phyloP scores from a whole-genome alignment of 1,140 invertebrate species.

The Drosophila elegans region DNA sequence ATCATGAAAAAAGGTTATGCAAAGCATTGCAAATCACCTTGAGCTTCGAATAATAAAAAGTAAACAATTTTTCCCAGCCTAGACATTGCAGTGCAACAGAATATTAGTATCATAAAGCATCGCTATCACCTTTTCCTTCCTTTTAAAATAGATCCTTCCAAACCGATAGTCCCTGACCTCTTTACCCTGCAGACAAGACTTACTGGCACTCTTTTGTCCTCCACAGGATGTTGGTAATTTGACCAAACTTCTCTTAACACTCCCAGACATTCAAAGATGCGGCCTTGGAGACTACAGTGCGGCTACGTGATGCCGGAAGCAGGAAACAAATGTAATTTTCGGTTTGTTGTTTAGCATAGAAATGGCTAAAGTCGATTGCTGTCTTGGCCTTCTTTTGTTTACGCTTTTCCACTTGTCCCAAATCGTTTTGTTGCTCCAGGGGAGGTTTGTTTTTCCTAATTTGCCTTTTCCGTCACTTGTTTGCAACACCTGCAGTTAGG shows the following conservation, averaged over 20 bases:
- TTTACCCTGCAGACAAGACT: not conserved
- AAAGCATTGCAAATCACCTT: no score
- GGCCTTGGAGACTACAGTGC: constrained; percentile 32
- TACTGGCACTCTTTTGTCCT: not conserved
- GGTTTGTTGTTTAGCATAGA: constrained; percentile 39
- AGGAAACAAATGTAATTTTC: constrained; percentile 73
- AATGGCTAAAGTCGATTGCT: constrained; percentile 52
- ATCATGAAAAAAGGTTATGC: no score
- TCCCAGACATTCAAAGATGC: constrained; percentile 26
- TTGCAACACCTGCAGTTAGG: constrained; percentile 37
- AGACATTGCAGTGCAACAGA: no score
- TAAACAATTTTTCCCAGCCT: no score
- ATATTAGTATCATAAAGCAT: not conserved
- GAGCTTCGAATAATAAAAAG: no score
- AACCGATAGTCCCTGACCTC: not conserved
- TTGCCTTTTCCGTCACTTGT: constrained; percentile 29
- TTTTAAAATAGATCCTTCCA: not conserved
- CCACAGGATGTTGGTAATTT: constrained; percentile 59
- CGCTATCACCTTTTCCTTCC: not conserved
- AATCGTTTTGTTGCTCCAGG: constrained; percentile 40
- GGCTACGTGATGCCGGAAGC: constrained; percentile 76
- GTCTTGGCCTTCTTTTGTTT: constrained; percentile 55
- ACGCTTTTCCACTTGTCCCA: constrained; percentile 38
- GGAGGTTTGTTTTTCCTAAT: constrained; percentile 27
- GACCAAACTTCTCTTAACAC: constrained; percentile 18